Percentiles rank a stretch among this genome's conserved stretches.
phyloP scores from a whole-genome alignment of 2,113 vertebrate genomes.

The Cnemophilus loriae region DNA sequence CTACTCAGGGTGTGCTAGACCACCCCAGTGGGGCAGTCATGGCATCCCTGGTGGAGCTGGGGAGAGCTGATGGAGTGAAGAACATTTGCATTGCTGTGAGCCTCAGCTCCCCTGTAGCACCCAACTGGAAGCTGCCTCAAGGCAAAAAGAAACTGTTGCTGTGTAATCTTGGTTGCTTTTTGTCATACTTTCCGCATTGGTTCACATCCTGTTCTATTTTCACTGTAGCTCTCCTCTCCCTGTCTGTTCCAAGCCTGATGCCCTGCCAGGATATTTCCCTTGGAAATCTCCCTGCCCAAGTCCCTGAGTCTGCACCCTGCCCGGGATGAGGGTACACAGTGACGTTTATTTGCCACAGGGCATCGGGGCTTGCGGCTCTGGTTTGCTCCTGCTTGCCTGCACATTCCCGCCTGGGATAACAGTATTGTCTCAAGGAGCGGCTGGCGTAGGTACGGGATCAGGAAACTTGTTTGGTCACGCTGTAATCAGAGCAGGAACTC shows the following conservation, averaged over 20 bases:
- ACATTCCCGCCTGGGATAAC: slow-evolving; percentile 21
- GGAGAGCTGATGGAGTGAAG: neutral
- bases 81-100: neutral
- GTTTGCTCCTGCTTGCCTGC: slow-evolving; percentile 39
- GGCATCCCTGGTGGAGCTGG: neutral
- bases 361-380: neutral
- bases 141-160: neutral
- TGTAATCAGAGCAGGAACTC: neutral
- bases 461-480: slow-evolving; percentile 59
- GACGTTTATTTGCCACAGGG: neutral
- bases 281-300: neutral
- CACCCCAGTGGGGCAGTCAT: accelerated
- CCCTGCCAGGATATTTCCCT: neutral
- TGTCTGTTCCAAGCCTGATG: neutral
- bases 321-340: accelerated
- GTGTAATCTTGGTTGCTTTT: neutral
- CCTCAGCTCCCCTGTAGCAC: neutral
- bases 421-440: slow-evolving; percentile 61
- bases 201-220: neutral
- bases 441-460: neutral
- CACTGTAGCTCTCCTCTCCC: neutral
- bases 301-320: neutral
- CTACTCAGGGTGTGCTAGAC: accelerated
- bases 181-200: neutral
- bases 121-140: neutral